Conservation (phyloP, 2,113 vertebrate genomes). For the Vulpes vulpes region DNA sequence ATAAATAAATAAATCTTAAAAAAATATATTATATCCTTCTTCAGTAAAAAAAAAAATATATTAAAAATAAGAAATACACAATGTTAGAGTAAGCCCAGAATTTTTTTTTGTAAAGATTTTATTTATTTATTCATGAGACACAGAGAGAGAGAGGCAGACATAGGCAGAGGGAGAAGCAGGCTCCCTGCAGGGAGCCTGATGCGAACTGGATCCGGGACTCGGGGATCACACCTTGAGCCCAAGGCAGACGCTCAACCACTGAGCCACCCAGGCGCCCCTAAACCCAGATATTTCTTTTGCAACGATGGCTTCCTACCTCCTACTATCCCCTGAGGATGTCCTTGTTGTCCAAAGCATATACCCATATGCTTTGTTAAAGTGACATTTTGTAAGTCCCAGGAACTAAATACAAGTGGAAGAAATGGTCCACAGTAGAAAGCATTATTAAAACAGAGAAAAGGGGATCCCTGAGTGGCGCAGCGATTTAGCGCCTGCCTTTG, state of each 20-base stretch:
- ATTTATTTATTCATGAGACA: too few species aligned
- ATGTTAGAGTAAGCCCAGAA: background rate
- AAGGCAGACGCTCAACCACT: too few species aligned
- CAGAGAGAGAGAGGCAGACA: too few species aligned
- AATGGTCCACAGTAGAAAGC: background rate
- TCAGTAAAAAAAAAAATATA: background rate
- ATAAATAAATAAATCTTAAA: too few species aligned
- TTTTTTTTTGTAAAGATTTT: background rate
- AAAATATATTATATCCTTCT: background rate
- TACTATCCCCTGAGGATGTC: background rate
- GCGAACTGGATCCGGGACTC: too few species aligned
- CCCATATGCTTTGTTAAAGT: background rate
- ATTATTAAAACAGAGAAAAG: background rate
- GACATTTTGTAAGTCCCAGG: background rate
- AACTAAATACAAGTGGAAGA: conserved; percentile 28
- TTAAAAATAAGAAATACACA: background rate
- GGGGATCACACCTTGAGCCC: too few species aligned
- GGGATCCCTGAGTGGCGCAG: background rate
- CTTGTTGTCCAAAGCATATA: background rate
- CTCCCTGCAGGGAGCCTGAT: too few species aligned
- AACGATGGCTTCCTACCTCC: background rate
- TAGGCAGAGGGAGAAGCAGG: too few species aligned
- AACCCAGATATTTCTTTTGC: background rate
- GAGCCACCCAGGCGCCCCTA: too few species aligned
- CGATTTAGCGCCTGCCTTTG: too few species aligned